Percentiles rank a stretch among this genome's conserved stretches.
Evolutionary conservation across 2,888 invertebrate genomes (phyloP).

Genomic region (Sinodicranocentrus sp.): DNA sequence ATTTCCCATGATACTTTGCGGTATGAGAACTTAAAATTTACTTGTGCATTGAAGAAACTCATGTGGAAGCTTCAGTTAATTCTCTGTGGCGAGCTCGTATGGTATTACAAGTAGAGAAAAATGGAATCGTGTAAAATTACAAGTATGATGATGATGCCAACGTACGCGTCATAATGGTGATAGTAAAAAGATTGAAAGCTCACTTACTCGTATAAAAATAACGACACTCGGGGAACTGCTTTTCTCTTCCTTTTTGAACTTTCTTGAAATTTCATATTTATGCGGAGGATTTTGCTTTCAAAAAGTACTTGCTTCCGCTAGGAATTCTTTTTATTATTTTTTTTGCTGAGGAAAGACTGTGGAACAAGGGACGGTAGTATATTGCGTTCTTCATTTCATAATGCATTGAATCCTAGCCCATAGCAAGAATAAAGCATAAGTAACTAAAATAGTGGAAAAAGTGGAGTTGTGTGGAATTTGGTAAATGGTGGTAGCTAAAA

Average conservation of each 20-base stretch:
- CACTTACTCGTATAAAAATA: not conserved
- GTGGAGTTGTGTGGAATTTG: conserved; percentile 27
- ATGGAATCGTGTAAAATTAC: too few relatives aligned
- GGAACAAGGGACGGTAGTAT: not conserved
- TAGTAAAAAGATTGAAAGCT: not conserved
- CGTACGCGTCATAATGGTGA: not conserved
- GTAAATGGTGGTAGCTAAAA: conserved; percentile 5
- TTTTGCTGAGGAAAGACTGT: not conserved
- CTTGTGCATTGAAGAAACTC: too few relatives aligned
- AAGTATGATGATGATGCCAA: not conserved
- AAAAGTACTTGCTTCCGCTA: not conserved
- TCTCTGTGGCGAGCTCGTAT: too few relatives aligned
- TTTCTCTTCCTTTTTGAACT: too few relatives aligned
- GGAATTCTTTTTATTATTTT: not conserved
- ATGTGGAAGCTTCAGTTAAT: too few relatives aligned
- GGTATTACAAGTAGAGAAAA: too few relatives aligned
- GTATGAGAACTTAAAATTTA: not conserved
- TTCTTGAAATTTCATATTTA: not conserved
- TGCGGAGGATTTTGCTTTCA: conserved; percentile 5
- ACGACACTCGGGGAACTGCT: too few relatives aligned
- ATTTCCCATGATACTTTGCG: conserved; percentile 14
- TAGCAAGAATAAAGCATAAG: not conserved
- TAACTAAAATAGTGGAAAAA: not conserved
- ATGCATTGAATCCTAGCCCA: conserved; percentile 1
- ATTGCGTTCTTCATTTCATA: not conserved